Conservation (phyloP, 64 coral and sea anemone genomes). For the Montipora foliosa region DNA sequence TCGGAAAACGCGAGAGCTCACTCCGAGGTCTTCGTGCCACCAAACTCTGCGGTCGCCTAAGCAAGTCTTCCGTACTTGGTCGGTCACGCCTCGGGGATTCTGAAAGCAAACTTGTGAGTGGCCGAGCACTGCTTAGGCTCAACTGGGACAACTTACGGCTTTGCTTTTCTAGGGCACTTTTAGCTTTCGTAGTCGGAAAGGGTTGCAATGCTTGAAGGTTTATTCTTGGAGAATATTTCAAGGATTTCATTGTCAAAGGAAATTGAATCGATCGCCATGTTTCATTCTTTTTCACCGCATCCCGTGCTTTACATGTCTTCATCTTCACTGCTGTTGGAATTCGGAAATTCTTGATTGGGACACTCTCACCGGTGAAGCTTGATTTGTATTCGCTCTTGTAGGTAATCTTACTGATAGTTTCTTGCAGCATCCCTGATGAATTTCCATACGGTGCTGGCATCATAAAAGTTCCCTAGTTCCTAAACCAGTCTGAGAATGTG, state of each 20-base stretch:
- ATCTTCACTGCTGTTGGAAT: conserved; percentile 56
- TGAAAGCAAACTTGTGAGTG: conserved; percentile 31
- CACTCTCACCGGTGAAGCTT: conserved; percentile 59
- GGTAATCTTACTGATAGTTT: conserved; percentile 73
- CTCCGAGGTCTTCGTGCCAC: conserved; percentile 82
- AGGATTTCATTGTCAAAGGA: conserved; percentile 23
- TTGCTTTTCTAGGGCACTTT: conserved; percentile 65
- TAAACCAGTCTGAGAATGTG: neutral
- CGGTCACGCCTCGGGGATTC: conserved; percentile 1
- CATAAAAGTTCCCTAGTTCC: neutral
- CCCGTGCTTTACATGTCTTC: conserved; percentile 58
- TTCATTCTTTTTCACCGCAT: conserved; percentile 46
- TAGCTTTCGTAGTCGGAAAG: conserved; percentile 27
- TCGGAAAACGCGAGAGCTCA: conserved; percentile 85
- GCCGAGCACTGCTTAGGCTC: neutral
- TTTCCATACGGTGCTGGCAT: conserved; percentile 61
- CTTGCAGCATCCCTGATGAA: conserved; percentile 57
- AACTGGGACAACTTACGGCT: conserved; percentile 12
- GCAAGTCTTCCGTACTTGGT: conserved; percentile 63
- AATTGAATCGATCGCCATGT: conserved; percentile 76
- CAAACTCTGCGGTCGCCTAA: conserved; percentile 61
- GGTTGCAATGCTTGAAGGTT: conserved; percentile 87
- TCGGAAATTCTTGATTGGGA: conserved; percentile 64
- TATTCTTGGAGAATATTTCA: conserved; percentile 35
- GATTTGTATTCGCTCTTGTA: conserved; percentile 85